Percentiles rank a stretch among this genome's conserved stretches.
phyloP scores from a whole-genome alignment of 2,113 vertebrate genomes.

The Xenopus borealis region DNA sequence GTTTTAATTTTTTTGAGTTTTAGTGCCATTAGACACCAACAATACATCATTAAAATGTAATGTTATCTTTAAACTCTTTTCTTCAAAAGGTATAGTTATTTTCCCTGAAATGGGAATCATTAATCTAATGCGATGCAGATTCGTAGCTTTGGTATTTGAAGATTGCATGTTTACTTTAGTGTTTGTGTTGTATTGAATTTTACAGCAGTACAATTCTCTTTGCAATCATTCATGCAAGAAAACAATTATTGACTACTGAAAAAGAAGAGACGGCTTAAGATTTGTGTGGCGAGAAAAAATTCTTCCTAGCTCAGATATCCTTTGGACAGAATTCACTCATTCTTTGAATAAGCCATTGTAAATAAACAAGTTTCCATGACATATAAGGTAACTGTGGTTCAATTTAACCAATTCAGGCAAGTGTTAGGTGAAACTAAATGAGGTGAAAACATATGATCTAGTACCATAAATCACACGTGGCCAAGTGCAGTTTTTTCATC shows the following conservation, averaged over 20 bases:
- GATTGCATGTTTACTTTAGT: not conserved
- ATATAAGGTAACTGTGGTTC: too few species aligned
- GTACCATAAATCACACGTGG: too few species aligned
- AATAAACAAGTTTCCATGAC: too few species aligned
- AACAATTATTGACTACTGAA: not conserved
- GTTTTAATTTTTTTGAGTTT: constrained; percentile 2
- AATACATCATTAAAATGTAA: constrained; percentile 22
- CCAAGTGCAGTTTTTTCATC: too few species aligned
- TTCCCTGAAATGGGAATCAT: constrained; percentile 16
- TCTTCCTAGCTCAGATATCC: too few species aligned
- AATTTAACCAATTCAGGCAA: too few species aligned
- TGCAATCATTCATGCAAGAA: not conserved
- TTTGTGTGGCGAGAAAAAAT: too few species aligned
- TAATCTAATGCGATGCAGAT: not conserved
- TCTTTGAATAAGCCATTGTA: too few species aligned
- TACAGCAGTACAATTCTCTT: constrained; percentile 11
- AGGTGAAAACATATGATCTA: too few species aligned
- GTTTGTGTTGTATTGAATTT: constrained; percentile 13
- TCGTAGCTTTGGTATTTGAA: constrained; percentile 3
- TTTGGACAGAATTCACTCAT: too few species aligned
- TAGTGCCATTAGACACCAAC: not conserved
- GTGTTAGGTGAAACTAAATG: too few species aligned
- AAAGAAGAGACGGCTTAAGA: too few species aligned
- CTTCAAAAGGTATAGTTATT: not conserved
- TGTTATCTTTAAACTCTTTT: constrained; percentile 10